Evolutionary conservation across 2,113 vertebrate species (phyloP), one percentile per base, ranked within the genome.

Genomic region (Empidonax alnorum): DNA sequence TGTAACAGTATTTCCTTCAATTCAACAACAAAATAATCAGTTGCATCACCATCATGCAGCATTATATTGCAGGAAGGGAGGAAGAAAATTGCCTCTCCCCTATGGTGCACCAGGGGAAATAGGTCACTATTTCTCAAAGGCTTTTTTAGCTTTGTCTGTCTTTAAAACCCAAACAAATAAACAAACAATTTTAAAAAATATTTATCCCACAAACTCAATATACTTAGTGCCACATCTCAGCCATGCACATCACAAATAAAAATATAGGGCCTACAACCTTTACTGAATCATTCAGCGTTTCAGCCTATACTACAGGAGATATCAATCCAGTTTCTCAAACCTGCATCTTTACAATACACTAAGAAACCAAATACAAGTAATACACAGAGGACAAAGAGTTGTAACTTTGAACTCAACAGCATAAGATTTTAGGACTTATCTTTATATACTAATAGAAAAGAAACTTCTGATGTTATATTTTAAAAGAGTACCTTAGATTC

Each of bases 21-120:
- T 94, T 96, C 85, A 96, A 88, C 73, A 92, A 37, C 53, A 66
- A 76, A 94, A 84, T 25, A 83, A 87, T 75, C 52, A 78, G 62
- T 30, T 90, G 42, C 59, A 76, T 77, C 63, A 82, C 41, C n/a
- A 55, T 24, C 87, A n/a, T 20, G 49, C 31, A 41, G n/a, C 3
- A 0, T 41, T 76, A 73, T 7, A 52, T 1, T 30, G 46, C 85
- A 95, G 82, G 92, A 93, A 94, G 74, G 39, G 84, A 94, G 20
- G 31, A 91, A 88, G n/a, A 66, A 88, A 83, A 85, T 9, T 65
- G 67, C 37, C 46, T 74, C 55, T 88, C 67, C 58, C 67, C 49
- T 68, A 1, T 11, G 58, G 37, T 28, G 46, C 11, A 30, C 39
- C 12, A 2, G 33, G 52, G 65, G 50, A 85, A 55, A 58, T 31